Evolutionary conservation across 53 echinoderm and acorn worm genomes (phyloP), one percentile per base, ranked within the genome.

Genomic region (Paracentrotus lividus): DNA sequence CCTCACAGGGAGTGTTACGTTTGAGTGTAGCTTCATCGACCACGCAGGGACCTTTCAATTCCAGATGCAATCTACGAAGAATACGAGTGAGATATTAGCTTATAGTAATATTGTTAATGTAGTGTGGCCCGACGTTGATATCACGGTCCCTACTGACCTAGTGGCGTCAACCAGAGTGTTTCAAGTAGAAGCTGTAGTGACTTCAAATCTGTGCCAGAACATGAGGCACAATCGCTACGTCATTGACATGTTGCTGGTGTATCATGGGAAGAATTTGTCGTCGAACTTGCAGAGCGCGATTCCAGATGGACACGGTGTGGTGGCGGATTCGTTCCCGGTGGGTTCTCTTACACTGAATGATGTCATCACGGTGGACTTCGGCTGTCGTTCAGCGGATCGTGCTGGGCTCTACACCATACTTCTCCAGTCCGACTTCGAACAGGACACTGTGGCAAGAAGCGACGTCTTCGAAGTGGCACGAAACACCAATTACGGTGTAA

Each of bases 11-110:
- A 69, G 58, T 65, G 93, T 96, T 7, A 86, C 54, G 9, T 96
- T 97, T 61, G 95, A 93, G 24, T 97, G 97, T 57, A 93, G 92
- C 81, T 94, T 92, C 93, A 94, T 97, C 72, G 96, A 97, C 88
- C 96, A 96, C 53, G 93, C 88, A 51, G 97, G 97, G 64, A 88
- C 91, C 34, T 97, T 94, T 86, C 92, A 92, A 78, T 55, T 78
- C 40, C 81, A 27, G 78, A 40, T 92, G 40, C 77, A 56, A 36
- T 92, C 92, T 12, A 78, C 92, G 7, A 78, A 23, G 34, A 92
- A 92, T 81, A 78, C 81, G 7, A 92, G 92, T 45, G 77, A 56
- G 36, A 78, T 92, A 20, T 26, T 92, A 43, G 58, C 92, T 1
- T 36, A 42, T 49, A 92, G 96, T 88, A 53, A 93, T 44, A 75